Base-by-base conservation (phyloP, 1,140 invertebrate genomes). In the Trachymyrmex cornetzi region DNA sequence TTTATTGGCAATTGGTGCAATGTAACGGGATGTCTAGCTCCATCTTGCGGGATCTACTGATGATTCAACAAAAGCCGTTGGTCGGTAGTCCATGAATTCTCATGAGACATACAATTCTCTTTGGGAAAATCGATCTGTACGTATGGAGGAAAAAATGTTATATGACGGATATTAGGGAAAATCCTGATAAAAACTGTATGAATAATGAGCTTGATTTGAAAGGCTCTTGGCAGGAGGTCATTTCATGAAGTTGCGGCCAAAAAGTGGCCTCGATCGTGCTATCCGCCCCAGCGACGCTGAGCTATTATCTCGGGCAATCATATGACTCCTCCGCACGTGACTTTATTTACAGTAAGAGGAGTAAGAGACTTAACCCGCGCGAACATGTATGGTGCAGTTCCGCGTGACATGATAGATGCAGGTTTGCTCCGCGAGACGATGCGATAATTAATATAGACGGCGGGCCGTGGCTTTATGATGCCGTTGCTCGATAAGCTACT, bases 241-340 rank as follows among this genome's bases (percentile, higher is more conserved):
- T 44, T 61, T 7, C 53, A 53, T 14, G 22, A 63, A 44, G 55
- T 12, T 48, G 57, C 38, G 38, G n/a, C 27, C 27, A 9, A 24
- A 16, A 75, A 22, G 34, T 38, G 22, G 50, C 67, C 80, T 72
- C 67, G 80, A 48, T 24, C 38, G 3, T 59, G 79, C 44, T 22
- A 66, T 74, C 24, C 27, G n/a, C 19, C 14, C 3, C 69, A 72
- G 38, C 87, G 87, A 87, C 72, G 88, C 66, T 77, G 85, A 72
- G 91, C 55, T 81, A 90, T 92, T 89, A 92, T 93, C 92, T 93
- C 89, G 91, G 85, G 75, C 93, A 92, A 96, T 96, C 96, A 96
- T 96, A 96, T 96, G 96, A 96, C 96, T 95, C 88, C 67, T 87
- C 89, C 91, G 95, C 96, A 96, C 95, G 96, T 96, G 96, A 96